Base-by-base conservation (phyloP, 2,113 vertebrate species). In the Rafetus swinhoei region DNA sequence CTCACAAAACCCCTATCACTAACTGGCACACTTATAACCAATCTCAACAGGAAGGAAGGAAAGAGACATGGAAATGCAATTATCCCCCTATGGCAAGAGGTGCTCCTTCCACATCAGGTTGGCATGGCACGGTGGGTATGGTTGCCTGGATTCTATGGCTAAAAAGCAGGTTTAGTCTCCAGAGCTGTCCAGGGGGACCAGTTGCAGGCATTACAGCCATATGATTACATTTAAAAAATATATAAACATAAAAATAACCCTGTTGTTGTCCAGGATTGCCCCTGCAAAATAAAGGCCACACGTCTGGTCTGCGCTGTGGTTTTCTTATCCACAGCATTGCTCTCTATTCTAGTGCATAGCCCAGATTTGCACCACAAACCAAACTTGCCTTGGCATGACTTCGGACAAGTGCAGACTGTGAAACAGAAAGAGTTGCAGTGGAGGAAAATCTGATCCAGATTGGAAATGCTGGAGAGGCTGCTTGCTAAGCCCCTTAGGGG, bases 51-150 rank as follows among this genome's bases (percentile, higher is more conserved):
- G 11, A 25, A 77, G 39, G 15, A 27, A 13, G 3, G 18, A 62
- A 79, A 22, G 18, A 9, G 45, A 45, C 6, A 21, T 3, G 39
- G 18, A n/a, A 85, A 15, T 59, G 80, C 81, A 89, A 5, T 5
- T 25, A n/a, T 21, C n/a, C 1, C 18, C 80, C 57, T 0, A 1
- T 0, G 54, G 74, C 11, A 35, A 89, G 22, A 62, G 89, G 54
- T 29, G 54, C 6, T 52, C 45, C 86, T 77, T 60, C 60, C 57
- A 0, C 29, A 55, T 29, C 56, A 79, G 3, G 39, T 15, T 93
- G 35, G 6, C 5, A 8, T 24, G 15, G 32, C 3, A 60, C 45
- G 35, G 57, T 7, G 24, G 32, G 11, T 92, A 88, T 3, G 2
- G 72, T 92, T 91, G 82, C 7, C 29, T 25, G 18, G n/a, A 2